A percentile compares a stretch with the other conserved stretches of the same genome.
Evolutionary conservation across 2,113 vertebrate species (phyloP).

Genomic region (Coreoperca whiteheadi): DNA sequence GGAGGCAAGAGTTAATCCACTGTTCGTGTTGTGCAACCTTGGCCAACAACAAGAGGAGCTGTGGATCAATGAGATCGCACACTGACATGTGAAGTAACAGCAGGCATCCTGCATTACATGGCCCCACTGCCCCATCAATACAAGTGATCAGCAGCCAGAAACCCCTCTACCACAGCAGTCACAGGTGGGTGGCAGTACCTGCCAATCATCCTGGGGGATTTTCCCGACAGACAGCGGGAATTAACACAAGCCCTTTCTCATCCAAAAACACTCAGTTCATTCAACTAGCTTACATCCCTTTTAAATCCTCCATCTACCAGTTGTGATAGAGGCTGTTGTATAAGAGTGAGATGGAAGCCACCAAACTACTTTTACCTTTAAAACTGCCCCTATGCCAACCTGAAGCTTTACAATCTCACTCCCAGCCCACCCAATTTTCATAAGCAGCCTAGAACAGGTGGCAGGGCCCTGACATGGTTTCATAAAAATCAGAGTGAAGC

Average conservation of each 20-base stretch:
- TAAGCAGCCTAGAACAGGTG: constrained; percentile 78
- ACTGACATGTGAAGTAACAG: constrained; percentile 12
- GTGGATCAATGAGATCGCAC: constrained; percentile 39
- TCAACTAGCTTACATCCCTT: background rate
- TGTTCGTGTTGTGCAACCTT: constrained; percentile 9
- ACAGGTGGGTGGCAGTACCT: constrained; percentile 9
- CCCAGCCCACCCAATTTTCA: constrained; percentile 75
- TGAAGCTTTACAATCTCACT: constrained; percentile 65
- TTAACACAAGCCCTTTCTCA: constrained; percentile 32
- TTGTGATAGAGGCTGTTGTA: background rate
- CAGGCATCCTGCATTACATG: constrained; percentile 16
- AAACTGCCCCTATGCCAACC: constrained; percentile 50
- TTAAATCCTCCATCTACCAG: constrained; percentile 3
- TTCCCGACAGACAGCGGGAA: constrained; percentile 28
- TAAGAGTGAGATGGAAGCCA: constrained; percentile 23
- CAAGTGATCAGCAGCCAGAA: constrained; percentile 44
- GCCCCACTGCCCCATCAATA: constrained; percentile 27
- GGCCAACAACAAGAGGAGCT: constrained; percentile 26
- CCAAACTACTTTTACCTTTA: constrained; percentile 36
- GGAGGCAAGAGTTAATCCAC: constrained; percentile 27
- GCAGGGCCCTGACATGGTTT: constrained; percentile 69
- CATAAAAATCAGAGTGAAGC: constrained; percentile 76
- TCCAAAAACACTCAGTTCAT: constrained; percentile 2
- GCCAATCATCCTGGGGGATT: constrained; percentile 10
- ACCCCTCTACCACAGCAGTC: constrained; percentile 28